Base-by-base conservation (phyloP, 2,113 vertebrate species). In the Myrmecophaga tridactyla region DNA sequence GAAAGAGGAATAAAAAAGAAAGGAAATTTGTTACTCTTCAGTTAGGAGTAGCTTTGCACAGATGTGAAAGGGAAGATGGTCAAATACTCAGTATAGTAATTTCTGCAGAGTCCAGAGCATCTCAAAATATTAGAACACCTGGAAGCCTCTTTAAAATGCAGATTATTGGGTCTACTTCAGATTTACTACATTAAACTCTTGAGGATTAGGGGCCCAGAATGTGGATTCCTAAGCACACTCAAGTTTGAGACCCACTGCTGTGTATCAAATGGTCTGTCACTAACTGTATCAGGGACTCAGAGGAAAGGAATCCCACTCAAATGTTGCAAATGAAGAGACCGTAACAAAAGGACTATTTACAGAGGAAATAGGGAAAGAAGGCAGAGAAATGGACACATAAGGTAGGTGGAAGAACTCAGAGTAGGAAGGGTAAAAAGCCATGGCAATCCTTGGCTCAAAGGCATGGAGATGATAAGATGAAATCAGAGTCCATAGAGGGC, bases 401-500 rank as follows among this genome's bases (percentile, higher is more conserved):
- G 36, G 34, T 3, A 73, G 11, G 17, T 14, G 1, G 51, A 82
- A 21, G 3, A 3, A n/a, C 31, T 51, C 56, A 31, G n/a, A 88
- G 13, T 13, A 70, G 10, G 41, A 78, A 39, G 0, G 67, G 25
- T 17, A 78, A 11, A 41, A 78, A 46, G 17, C 25, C 17, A 23
- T 3, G 27, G 62, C 4, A 20, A 14, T n/a, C 31, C 36, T 7
- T 34, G 2, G 17, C 23, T 48, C 46, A 4, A 15, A 39, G 27
- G 25, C 10, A 58, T 18, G 23, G 7, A 12, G 29, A 27, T 1
- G 39, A 25, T 1, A 1, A 0, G 5, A 15, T 20, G 31, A n/a
- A 31, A 27, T 3, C 36, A 58, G 2, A 31, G 67, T 21, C 18
- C 3, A 6, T n/a, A 6, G 31, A 77, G 53, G 12, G 41, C 39